Percentiles rank a stretch among this genome's conserved stretches.
phyloP scores from a whole-genome alignment of 2,797 vertebrate species.

The Prunella strophiata region DNA sequence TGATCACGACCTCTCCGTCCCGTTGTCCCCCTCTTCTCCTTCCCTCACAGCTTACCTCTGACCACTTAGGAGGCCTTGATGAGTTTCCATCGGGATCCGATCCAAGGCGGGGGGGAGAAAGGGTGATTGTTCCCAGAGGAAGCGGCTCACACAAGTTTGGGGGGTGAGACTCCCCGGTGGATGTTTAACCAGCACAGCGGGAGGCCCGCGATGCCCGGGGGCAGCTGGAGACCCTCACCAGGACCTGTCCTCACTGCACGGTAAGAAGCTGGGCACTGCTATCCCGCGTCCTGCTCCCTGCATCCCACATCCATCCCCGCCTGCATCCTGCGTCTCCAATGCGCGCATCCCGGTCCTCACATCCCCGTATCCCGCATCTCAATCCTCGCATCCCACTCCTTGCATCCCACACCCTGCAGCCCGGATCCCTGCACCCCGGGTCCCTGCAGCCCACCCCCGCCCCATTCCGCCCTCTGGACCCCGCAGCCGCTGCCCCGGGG shows the following conservation, averaged over 20 bases:
- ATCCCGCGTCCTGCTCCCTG: not conserved
- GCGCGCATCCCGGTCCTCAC: not conserved
- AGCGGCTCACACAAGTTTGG: constrained; percentile 61
- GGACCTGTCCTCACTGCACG: constrained; percentile 13
- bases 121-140: constrained; percentile 35
- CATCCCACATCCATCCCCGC: not conserved
- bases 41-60: constrained; percentile 55
- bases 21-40: not conserved
- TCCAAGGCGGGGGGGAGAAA: constrained; percentile 55
- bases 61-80: constrained; percentile 52
- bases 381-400: not conserved
- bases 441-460: not conserved
- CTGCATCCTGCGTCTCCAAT: not conserved
- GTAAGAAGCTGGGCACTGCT: constrained; percentile 23
- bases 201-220: constrained; percentile 44
- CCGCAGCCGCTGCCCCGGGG: not conserved
- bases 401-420: not conserved
- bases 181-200: constrained; percentile 62
- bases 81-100: constrained; percentile 65
- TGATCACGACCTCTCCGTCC: not conserved
- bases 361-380: not conserved
- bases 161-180: constrained; percentile 56
- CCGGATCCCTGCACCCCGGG: not conserved
- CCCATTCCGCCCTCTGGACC: not conserved
- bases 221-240: constrained; percentile 43